Evolutionary conservation across 2,888 invertebrate species (phyloP).

Genomic region (Matsumyia berberina): DNA sequence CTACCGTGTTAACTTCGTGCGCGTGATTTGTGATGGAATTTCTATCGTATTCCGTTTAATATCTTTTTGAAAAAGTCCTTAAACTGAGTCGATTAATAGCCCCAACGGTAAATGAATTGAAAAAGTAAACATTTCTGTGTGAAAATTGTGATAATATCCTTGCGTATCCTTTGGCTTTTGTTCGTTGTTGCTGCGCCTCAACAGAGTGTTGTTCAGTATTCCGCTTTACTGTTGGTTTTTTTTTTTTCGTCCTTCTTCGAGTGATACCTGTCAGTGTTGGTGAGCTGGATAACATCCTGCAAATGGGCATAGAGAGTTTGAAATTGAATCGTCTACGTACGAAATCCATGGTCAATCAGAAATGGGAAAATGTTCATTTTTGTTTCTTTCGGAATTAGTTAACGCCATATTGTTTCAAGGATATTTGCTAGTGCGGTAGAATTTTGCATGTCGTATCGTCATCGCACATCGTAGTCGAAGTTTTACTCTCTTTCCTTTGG

Average conservation of each 20-base stretch:
- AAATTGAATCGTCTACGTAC: neutral
- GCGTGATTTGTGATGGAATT: slow-evolving; percentile 68
- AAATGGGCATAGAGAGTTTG: slow-evolving; percentile 15
- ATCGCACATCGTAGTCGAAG: slow-evolving; percentile 4
- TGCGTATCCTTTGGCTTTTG: slow-evolving; percentile 29
- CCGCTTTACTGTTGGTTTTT: slow-evolving; percentile 35
- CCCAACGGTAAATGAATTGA: slow-evolving; percentile 49
- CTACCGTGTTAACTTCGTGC: slow-evolving; percentile 75
- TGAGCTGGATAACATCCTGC: slow-evolving; percentile 35
- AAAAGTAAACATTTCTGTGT: slow-evolving; percentile 41
- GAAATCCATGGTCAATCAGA: slow-evolving; percentile 14
- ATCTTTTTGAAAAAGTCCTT: slow-evolving; percentile 53
- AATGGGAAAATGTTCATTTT: neutral
- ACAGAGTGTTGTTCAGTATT: slow-evolving; percentile 51
- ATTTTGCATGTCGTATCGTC: slow-evolving; percentile 5
- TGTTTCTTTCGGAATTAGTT: slow-evolving; percentile 4
- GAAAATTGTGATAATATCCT: slow-evolving; percentile 37
- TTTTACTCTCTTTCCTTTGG: slow-evolving; percentile 17
- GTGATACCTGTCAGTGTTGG: slow-evolving; percentile 39
- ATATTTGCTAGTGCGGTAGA: slow-evolving; percentile 31
- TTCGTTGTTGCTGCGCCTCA: slow-evolving; percentile 47
- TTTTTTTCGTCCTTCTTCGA: neutral
- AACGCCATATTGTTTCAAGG: slow-evolving; percentile 66
- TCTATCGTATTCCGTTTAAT: slow-evolving; percentile 44
- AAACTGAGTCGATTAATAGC: slow-evolving; percentile 19